Evolutionary conservation across 2,888 invertebrate genomes (phyloP).

Genomic region (Cepaea hortensis): DNA sequence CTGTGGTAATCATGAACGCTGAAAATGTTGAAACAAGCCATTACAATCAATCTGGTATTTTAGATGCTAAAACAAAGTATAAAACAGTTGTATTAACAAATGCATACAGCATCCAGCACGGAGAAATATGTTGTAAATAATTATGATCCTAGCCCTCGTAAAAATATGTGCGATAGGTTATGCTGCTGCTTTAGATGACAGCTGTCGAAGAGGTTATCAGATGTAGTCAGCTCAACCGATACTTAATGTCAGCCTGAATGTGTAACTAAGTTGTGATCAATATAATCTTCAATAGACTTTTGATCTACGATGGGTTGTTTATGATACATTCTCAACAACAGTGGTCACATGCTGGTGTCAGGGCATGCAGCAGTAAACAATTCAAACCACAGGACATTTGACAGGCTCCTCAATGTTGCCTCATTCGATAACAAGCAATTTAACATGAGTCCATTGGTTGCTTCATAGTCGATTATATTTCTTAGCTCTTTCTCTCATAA

Average conservation of each 20-base stretch:
- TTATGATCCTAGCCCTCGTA: not conserved
- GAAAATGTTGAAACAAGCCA: not conserved
- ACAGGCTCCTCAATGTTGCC: no score
- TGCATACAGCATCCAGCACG: not conserved
- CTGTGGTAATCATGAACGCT: slow-evolving; percentile 11
- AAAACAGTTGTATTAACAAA: not conserved
- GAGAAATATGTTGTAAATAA: not conserved
- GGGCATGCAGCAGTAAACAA: no score
- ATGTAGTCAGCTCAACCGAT: slow-evolving; percentile 9
- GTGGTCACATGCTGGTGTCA: no score
- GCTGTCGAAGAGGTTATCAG: not conserved
- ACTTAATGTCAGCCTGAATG: slow-evolving; percentile 31
- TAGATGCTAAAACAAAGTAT: not conserved
- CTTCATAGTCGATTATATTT: no score
- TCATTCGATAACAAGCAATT: no score
- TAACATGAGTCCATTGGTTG: no score
- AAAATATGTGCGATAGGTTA: not conserved
- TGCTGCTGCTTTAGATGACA: slow-evolving; percentile 13
- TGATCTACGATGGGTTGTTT: no score
- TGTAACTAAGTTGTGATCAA: slow-evolving; percentile 29
- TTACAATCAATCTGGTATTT: no score
- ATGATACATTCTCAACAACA: no score
- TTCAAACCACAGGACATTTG: no score
- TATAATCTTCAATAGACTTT: not conserved
- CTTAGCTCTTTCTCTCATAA: no score